These are phyloP conservation scores for Enteromius argenteus DNA, from an alignment of 2,797 vertebrate species.

Conservation along the genomic window DNA sequence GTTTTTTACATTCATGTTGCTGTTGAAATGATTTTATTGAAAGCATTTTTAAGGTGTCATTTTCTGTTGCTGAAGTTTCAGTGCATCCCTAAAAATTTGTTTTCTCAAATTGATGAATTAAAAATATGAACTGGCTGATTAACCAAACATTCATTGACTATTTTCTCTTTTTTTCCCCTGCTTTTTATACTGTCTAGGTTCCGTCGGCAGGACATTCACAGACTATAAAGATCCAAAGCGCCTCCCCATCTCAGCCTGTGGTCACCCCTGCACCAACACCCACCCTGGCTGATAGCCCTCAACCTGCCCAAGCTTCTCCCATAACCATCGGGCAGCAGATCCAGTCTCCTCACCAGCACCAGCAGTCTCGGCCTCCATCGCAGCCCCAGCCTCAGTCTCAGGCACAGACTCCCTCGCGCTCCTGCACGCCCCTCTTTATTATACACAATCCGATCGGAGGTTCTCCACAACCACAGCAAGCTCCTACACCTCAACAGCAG, in stretches of 20 bases:
- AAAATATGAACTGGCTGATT: neutral
- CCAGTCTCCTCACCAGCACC: slow-evolving; percentile 83
- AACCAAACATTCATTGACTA: neutral
- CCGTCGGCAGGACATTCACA: slow-evolving; percentile 83
- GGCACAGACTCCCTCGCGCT: slow-evolving; percentile 83
- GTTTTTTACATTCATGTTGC: neutral
- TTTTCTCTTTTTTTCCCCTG: slow-evolving; percentile 12
- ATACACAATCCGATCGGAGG: slow-evolving; percentile 86
- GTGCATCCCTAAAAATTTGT: slow-evolving; percentile 34
- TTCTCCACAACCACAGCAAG: slow-evolving; percentile 76
- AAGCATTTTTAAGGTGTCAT: neutral
- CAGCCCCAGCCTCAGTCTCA: slow-evolving; percentile 81
- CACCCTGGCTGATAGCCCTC: slow-evolving; percentile 83
- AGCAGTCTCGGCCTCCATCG: slow-evolving; percentile 77
- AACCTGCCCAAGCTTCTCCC: slow-evolving; percentile 82
- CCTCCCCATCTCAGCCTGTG: slow-evolving; percentile 84
- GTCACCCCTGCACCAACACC: slow-evolving; percentile 75
- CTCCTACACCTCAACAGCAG: slow-evolving; percentile 66
- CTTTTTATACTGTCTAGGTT: slow-evolving; percentile 76
- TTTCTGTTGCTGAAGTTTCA: slow-evolving; percentile 9
- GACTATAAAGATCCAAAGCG: slow-evolving; percentile 85
- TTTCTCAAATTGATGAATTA: neutral
- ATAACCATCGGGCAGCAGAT: slow-evolving; percentile 85
- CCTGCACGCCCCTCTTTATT: slow-evolving; percentile 87
- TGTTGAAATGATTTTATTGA: neutral